These are phyloP conservation scores for Tetraneura akinire DNA, from an alignment of 1,140 invertebrate genomes.

Conservation along the genomic window DNA sequence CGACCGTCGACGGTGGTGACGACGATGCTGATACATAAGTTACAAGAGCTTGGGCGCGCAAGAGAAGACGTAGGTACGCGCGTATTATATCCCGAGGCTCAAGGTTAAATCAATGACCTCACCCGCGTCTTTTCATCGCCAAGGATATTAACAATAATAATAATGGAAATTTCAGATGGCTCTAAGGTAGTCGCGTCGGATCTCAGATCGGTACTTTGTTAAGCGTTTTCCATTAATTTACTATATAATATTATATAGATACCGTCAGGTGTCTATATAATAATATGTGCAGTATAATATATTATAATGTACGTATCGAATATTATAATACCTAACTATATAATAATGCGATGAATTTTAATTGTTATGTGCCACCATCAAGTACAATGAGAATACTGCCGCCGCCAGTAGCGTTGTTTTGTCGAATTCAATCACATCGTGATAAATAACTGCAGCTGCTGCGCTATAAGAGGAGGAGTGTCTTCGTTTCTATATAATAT, in stretches of 20 bases:
- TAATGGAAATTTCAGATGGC: slow-evolving; percentile 34
- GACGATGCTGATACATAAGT: background rate
- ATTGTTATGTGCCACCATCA: slow-evolving; percentile 33
- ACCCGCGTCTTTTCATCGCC: slow-evolving; percentile 9
- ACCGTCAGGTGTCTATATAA: slow-evolving; percentile 13
- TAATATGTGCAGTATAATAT: background rate
- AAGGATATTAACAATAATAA: slow-evolving; percentile 40
- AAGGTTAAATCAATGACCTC: slow-evolving; percentile 40
- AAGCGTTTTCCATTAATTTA: slow-evolving; percentile 42
- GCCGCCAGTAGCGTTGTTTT: slow-evolving; percentile 33
- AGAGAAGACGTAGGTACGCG: no score
- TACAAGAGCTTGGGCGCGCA: no score
- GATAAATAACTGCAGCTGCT: background rate
- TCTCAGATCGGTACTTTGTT: slow-evolving; percentile 17
- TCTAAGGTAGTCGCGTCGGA: slow-evolving; percentile 19
- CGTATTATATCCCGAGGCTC: slow-evolving; percentile 7
- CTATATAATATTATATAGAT: background rate
- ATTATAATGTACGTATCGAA: no score
- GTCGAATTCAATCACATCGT: slow-evolving; percentile 22
- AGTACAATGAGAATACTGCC: background rate
- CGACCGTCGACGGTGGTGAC: background rate
- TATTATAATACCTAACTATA: no score
- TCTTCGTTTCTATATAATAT: no score
- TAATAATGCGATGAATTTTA: slow-evolving; percentile 7
- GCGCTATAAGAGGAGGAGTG: no score